A percentile compares a stretch with the other conserved stretches of the same genome.
Conservation (phyloP, 2,797 vertebrate species). For the Epinephelus awoara region DNA sequence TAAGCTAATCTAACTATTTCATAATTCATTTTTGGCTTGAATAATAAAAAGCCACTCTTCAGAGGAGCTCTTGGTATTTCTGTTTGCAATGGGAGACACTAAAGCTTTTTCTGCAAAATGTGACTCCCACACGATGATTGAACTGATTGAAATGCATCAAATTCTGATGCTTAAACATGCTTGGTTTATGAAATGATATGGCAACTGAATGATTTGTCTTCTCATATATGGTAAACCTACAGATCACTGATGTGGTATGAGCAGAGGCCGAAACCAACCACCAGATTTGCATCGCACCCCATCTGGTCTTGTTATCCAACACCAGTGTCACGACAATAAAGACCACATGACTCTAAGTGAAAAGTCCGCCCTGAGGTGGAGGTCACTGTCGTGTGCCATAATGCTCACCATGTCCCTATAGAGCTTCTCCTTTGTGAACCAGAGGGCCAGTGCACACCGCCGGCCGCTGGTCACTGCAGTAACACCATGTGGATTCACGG, state of each 20-base stretch:
- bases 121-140: background rate
- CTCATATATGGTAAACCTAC: background rate
- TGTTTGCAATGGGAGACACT: background rate
- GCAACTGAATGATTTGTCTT: background rate
- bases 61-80: background rate
- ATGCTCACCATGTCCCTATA: conserved; percentile 93
- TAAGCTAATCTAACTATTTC: background rate
- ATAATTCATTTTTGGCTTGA: background rate
- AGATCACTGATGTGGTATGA: conserved; percentile 9
- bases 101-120: background rate
- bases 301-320: conserved; percentile 51
- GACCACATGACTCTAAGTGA: conserved; percentile 20
- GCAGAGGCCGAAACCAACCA: conserved; percentile 42
- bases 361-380: background rate
- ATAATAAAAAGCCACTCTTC: background rate
- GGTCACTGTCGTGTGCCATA: conserved; percentile 8
- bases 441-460: conserved; percentile 92
- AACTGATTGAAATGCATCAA: background rate
- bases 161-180: background rate
- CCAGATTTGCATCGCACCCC: conserved; percentile 71
- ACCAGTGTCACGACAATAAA: conserved; percentile 38
- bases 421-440: conserved; percentile 93
- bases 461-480: conserved; percentile 90
- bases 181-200: background rate
- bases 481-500: conserved; percentile 94